These are phyloP conservation scores for Amblyraja radiata DNA, from an alignment of 2,797 vertebrate species.

Conservation along the genomic window DNA sequence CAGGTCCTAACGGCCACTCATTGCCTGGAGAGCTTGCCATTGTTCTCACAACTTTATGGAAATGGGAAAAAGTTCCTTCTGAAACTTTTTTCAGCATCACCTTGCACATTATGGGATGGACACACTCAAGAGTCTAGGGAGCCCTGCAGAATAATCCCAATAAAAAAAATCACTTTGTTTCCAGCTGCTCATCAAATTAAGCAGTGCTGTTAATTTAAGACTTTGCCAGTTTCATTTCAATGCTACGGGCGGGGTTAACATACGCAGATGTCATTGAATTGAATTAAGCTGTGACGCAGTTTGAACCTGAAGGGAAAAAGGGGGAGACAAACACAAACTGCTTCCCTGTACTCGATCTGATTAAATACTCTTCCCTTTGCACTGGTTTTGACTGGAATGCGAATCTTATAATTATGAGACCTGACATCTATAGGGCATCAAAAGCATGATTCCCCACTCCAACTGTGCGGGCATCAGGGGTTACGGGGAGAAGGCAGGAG, in stretches of 20 bases:
- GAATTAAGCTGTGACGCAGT: neutral
- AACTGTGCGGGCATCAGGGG: neutral
- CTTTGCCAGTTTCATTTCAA: neutral
- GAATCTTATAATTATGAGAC: neutral
- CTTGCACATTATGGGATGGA: neutral
- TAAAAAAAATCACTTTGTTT: neutral
- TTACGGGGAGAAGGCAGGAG: no score
- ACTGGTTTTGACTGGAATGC: neutral
- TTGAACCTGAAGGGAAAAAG: neutral
- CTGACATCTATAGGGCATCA: neutral
- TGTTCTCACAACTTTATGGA: neutral
- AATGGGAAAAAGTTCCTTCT: neutral
- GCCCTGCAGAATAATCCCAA: neutral
- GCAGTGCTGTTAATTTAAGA: neutral
- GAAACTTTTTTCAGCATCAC: neutral
- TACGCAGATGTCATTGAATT: no score
- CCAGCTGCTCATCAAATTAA: neutral
- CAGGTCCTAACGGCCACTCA: neutral
- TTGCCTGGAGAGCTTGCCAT: neutral
- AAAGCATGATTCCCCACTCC: neutral
- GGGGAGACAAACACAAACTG: neutral
- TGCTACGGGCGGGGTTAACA: neutral
- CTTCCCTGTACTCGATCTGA: neutral
- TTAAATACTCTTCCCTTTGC: neutral
- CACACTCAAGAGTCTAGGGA: neutral